Base-by-base conservation (phyloP, 2,888 invertebrate genomes). In the Prenolepis imparis region DNA sequence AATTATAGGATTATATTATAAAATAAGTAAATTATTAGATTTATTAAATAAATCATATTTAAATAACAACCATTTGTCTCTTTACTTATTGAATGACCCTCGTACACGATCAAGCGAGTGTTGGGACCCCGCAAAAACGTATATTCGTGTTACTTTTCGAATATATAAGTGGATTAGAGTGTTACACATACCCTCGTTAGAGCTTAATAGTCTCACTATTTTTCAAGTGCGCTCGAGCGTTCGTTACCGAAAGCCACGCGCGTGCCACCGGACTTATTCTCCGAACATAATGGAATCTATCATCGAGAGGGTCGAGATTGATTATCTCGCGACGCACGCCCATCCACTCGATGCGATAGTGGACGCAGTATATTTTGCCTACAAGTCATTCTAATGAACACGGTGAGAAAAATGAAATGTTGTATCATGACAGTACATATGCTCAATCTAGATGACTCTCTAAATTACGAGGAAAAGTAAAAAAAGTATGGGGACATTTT, bases 361-460 rank as follows among this genome's bases (percentile, higher is more conserved):
- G 85, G 61, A 28, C 63, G 59, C 72, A 82, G 18, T 82, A 36
- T 36, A 86, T 90, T 86, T 90, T 83, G 89, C 88, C 87, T 82
- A 39, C 77, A 87, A 91, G 92, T 85, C 78, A 84, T 86, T 83
- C 88, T 93, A 93, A 93, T 91, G 92, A 93, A 91, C 88, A 92
- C 86, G 84, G 86, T 84, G 87, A 87, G 86, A 83, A 84, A 88
- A 89, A 89, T 87, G 89, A 84, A 87, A 91, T 78, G 87, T 86
- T 57, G 55, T 77, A 85, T 85, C 84, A 82, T 59, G 84, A 86
- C 41, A 9, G 36, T 24, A 5, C 86, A 89, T 89, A 88, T 85
- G 85, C 88, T 89, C 87, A 88, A 86, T 89, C 87, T 90, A 87
- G 91, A 92, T 92, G 93, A 91, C 90, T 88, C 91, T 93, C 70